A percentile compares a stretch with the other conserved stretches of the same genome.
phyloP scores from a whole-genome alignment of 1,140 invertebrate genomes.

The Sinella curviseta region DNA sequence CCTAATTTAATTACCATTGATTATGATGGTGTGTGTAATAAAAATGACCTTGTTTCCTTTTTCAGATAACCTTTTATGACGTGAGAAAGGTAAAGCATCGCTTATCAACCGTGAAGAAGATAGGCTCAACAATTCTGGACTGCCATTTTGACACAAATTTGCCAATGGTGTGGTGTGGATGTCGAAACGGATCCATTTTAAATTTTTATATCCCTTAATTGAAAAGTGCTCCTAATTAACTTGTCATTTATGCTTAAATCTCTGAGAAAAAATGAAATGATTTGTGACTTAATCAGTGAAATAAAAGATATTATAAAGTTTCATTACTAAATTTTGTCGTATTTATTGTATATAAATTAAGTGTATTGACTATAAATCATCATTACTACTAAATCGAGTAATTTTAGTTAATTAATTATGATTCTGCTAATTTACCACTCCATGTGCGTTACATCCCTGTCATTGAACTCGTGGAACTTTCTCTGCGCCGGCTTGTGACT shows the following conservation, averaged over 20 bases:
- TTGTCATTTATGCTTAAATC: too few relatives aligned
- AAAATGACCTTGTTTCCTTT: background rate
- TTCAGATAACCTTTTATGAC: slow-evolving; percentile 43
- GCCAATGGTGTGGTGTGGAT: slow-evolving; percentile 39
- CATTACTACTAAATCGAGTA: background rate
- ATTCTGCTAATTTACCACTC: background rate
- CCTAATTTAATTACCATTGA: background rate
- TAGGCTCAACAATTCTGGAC: slow-evolving; percentile 36
- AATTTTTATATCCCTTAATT: slow-evolving; percentile 29
- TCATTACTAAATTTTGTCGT: background rate
- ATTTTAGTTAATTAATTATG: background rate
- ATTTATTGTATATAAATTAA: background rate
- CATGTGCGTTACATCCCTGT: slow-evolving; percentile 55
- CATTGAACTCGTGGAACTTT: slow-evolving; percentile 71
- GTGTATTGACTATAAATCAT: background rate
- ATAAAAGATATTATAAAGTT: too few relatives aligned
- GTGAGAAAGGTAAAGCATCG: slow-evolving; percentile 40
- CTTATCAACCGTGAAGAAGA: background rate
- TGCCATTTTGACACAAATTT: slow-evolving; percentile 34
- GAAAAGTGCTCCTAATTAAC: too few relatives aligned
- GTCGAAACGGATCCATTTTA: slow-evolving; percentile 38
- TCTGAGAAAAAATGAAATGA: too few relatives aligned
- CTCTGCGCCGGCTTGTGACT: slow-evolving; percentile 71
- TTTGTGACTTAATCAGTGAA: too few relatives aligned
- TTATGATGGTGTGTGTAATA: background rate